These are phyloP conservation scores for Tetragonisca angustula DNA, from an alignment of 2,888 invertebrate genomes.

Conservation along the genomic window DNA sequence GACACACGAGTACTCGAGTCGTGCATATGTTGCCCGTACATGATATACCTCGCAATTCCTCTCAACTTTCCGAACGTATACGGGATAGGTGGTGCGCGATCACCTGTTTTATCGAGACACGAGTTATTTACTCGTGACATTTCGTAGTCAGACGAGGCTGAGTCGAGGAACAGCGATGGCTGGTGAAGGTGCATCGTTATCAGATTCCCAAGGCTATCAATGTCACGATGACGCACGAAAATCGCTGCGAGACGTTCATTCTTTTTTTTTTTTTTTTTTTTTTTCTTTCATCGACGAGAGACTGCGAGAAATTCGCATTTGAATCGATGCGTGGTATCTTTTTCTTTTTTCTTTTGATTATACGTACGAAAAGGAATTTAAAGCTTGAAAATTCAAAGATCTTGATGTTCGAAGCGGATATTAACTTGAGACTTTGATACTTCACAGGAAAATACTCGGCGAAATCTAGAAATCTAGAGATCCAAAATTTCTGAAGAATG, in stretches of 20 bases:
- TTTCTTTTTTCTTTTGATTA: too few species aligned
- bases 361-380: too few species aligned
- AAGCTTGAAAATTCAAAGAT: too few species aligned
- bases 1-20: not conserved
- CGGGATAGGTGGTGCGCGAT: not conserved
- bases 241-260: not conserved
- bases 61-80: not conserved
- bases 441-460: too few species aligned
- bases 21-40: not conserved
- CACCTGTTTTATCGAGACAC: constrained; percentile 24
- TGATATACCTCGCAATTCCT: not conserved
- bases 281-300: not conserved
- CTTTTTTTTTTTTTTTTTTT: not conserved
- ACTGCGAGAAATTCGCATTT: not conserved
- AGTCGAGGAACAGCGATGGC: not conserved
- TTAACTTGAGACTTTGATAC: too few species aligned
- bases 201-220: not conserved
- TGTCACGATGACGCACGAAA: not conserved
- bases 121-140: constrained; percentile 17
- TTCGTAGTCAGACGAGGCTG: not conserved
- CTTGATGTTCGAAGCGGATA: too few species aligned
- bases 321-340: too few species aligned
- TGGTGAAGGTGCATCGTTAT: not conserved
- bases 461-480: too few species aligned
- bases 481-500: too few species aligned